phyloP scores from a whole-genome alignment of 2,113 vertebrate genomes.

The Arothron firmamentum region DNA sequence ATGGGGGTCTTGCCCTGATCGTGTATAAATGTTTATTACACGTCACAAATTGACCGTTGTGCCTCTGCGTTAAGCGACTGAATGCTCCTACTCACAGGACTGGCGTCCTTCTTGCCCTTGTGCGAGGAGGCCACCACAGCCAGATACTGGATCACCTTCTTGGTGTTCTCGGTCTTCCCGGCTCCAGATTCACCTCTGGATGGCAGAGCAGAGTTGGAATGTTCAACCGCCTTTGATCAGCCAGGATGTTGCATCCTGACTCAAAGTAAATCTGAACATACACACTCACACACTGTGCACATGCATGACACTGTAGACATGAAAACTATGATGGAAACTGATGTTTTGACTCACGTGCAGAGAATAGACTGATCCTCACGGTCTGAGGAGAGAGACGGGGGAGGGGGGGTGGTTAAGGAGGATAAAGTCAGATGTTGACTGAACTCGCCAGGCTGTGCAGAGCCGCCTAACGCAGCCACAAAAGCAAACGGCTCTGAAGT shows the following conservation, averaged over 20 bases:
- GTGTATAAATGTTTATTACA: background rate
- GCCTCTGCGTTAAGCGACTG: no score
- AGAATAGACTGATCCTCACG: slow-evolving; percentile 76
- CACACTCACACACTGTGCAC: background rate
- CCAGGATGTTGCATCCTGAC: background rate
- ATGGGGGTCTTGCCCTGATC: no score
- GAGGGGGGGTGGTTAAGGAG: background rate
- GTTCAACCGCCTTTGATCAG: background rate
- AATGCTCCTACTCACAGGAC: slow-evolving; percentile 58
- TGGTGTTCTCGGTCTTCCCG: slow-evolving; percentile 97
- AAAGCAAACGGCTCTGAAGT: slow-evolving; percentile 9
- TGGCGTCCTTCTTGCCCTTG: slow-evolving; percentile 83
- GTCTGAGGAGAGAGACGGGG: slow-evolving; percentile 49
- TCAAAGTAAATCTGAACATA: background rate
- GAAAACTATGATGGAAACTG: background rate
- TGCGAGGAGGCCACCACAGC: slow-evolving; percentile 92
- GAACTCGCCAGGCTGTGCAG: slow-evolving; percentile 36
- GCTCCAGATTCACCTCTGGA: slow-evolving; percentile 94
- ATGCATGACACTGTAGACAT: background rate
- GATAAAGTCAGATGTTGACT: slow-evolving; percentile 13
- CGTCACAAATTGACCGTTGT: background rate
- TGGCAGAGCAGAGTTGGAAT: background rate
- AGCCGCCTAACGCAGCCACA: slow-evolving; percentile 4
- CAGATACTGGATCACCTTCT: slow-evolving; percentile 98
- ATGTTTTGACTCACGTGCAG: slow-evolving; percentile 70